phyloP scores from a whole-genome alignment of 1,140 invertebrate species.

The Habropoda laboriosa region DNA sequence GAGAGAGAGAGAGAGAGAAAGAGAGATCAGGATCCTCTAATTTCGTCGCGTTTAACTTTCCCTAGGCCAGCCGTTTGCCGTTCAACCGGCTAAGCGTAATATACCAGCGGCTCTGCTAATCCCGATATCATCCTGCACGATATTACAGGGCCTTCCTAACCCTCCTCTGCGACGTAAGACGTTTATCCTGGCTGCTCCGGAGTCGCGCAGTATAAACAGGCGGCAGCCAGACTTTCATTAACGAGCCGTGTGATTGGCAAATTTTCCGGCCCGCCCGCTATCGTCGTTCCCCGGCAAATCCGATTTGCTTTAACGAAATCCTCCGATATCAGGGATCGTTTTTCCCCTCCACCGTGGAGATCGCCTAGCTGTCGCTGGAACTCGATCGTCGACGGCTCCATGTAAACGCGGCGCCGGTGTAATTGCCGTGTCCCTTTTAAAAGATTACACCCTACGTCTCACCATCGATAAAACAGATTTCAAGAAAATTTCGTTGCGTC shows the following conservation, averaged over 20 bases:
- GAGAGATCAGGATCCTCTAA: conserved; percentile 18
- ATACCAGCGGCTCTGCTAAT: conserved; percentile 14
- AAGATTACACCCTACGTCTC: too few species aligned
- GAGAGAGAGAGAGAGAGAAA: too few species aligned
- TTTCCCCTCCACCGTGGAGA: neutral
- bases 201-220: conserved; percentile 29
- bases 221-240: conserved; percentile 19
- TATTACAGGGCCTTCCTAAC: too few species aligned
- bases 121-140: conserved; percentile 37
- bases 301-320: conserved; percentile 31
- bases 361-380: neutral
- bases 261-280: conserved; percentile 21
- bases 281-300: conserved; percentile 1
- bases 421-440: too few species aligned
- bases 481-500: too few species aligned
- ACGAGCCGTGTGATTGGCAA: conserved; percentile 45
- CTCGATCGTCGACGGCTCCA: too few species aligned
- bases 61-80: neutral
- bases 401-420: too few species aligned
- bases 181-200: conserved; percentile 29
- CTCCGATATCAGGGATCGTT: neutral
- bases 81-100: conserved; percentile 33
- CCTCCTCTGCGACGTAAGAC: conserved; percentile 24
- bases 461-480: too few species aligned
- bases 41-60: conserved; percentile 40